Evolutionary conservation across 1,140 invertebrate species (phyloP).

Genomic region (Diplogasteroides magnus): DNA sequence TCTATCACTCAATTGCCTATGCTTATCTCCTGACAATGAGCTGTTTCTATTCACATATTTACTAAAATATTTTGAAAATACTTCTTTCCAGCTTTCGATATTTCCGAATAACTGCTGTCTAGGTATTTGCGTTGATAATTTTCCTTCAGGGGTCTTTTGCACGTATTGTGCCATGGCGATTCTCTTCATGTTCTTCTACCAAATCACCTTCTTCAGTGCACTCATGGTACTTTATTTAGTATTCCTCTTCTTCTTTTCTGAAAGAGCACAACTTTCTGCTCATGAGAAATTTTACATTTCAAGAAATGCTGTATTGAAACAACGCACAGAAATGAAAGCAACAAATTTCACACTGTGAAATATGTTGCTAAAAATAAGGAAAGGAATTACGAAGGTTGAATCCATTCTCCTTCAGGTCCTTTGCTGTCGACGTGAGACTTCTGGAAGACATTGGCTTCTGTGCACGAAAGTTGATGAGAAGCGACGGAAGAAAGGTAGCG

Average conservation of each 20-base stretch:
- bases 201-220: conserved; percentile 48
- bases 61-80: background rate
- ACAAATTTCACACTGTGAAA: background rate
- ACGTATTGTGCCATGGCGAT: conserved; percentile 52
- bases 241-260: too few relatives aligned
- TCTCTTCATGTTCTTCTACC: conserved; percentile 47
- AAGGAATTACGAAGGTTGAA: background rate
- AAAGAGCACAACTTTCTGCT: too few relatives aligned
- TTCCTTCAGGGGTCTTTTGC: conserved; percentile 44
- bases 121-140: background rate
- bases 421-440: conserved; percentile 42
- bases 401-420: conserved; percentile 15
- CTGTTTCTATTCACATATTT: background rate
- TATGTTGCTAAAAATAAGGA: background rate
- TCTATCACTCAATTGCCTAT: background rate
- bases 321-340: background rate
- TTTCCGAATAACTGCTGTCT: too few relatives aligned
- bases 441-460: conserved; percentile 39
- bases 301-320: background rate
- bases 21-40: background rate
- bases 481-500: too few relatives aligned
- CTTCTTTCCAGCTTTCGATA: background rate
- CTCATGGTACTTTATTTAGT: conserved; percentile 28
- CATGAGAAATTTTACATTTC: background rate
- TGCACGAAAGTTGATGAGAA: conserved; percentile 5